phyloP scores from a whole-genome alignment of 2,888 invertebrate genomes.

The Eristalinus aeneus region DNA sequence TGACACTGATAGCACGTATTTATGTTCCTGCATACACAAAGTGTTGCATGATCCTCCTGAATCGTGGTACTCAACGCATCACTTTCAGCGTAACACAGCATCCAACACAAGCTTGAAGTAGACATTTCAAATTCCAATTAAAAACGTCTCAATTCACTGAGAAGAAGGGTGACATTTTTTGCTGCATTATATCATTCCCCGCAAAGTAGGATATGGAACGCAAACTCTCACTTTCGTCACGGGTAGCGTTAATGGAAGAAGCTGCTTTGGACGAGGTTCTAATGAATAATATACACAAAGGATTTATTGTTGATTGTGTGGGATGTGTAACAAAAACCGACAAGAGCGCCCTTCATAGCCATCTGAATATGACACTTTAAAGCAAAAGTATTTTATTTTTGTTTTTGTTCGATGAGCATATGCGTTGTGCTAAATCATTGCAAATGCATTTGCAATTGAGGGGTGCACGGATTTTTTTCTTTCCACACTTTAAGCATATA shows the following conservation, averaged over 20 bases:
- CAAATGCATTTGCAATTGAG: slow-evolving; percentile 44
- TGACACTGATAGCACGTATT: not conserved
- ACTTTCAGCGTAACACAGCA: slow-evolving; percentile 18
- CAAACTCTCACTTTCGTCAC: slow-evolving; percentile 65
- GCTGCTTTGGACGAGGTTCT: slow-evolving; percentile 40
- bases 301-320: slow-evolving; percentile 57
- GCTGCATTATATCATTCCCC: slow-evolving; percentile 20
- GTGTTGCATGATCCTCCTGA: not conserved
- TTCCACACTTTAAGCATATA: not conserved
- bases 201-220: slow-evolving; percentile 58
- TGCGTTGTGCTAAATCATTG: slow-evolving; percentile 42
- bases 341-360: slow-evolving; percentile 55
- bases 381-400: slow-evolving; percentile 53
- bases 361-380: slow-evolving; percentile 62
- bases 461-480: slow-evolving; percentile 13
- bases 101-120: not conserved
- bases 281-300: slow-evolving; percentile 66
- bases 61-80: not conserved
- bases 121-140: slow-evolving; percentile 42
- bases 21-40: not conserved
- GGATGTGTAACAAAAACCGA: slow-evolving; percentile 58
- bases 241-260: slow-evolving; percentile 57
- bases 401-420: slow-evolving; percentile 33
- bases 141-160: slow-evolving; percentile 37
- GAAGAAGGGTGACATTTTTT: slow-evolving; percentile 28